phyloP scores from a whole-genome alignment of 2,888 invertebrate genomes.

The Drosophila macrospina region DNA sequence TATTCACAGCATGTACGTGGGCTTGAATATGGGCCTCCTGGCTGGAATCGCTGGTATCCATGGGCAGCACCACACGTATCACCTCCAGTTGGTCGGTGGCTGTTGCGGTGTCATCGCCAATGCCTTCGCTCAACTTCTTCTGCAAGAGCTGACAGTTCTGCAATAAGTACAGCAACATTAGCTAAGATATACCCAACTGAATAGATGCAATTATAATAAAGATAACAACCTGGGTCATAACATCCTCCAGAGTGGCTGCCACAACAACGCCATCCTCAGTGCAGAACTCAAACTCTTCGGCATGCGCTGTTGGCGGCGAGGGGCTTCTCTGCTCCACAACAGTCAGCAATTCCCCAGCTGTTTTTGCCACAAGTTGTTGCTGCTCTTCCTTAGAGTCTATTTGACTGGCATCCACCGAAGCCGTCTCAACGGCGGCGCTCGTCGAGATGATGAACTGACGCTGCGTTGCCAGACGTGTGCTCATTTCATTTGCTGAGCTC shows the following conservation, averaged over 20 bases:
- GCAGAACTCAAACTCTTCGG: constrained; percentile 72
- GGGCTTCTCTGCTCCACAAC: constrained; percentile 63
- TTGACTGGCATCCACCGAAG: constrained; percentile 46
- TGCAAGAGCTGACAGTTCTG: constrained; percentile 75
- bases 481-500: constrained; percentile 75
- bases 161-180: constrained; percentile 36
- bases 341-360: constrained; percentile 53
- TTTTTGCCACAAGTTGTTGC: constrained; percentile 42
- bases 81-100: constrained; percentile 75
- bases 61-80: constrained; percentile 83
- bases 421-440: constrained; percentile 54
- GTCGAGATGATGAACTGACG: constrained; percentile 84
- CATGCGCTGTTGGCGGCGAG: constrained; percentile 44
- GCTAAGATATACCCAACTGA: constrained; percentile 10
- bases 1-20: constrained; percentile 64
- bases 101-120: constrained; percentile 41
- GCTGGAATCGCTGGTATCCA: constrained; percentile 84
- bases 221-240: constrained; percentile 79
- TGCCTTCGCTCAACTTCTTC: constrained; percentile 80
- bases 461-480: constrained; percentile 84
- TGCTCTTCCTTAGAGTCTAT: constrained; percentile 56
- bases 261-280: constrained; percentile 74
- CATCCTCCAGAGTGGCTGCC: constrained; percentile 78
- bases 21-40: constrained; percentile 73
- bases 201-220: background rate